Evolutionary conservation across 2,888 invertebrate genomes (phyloP), one percentile per base, ranked within the genome.

Genomic region (Apotomis capreana): DNA sequence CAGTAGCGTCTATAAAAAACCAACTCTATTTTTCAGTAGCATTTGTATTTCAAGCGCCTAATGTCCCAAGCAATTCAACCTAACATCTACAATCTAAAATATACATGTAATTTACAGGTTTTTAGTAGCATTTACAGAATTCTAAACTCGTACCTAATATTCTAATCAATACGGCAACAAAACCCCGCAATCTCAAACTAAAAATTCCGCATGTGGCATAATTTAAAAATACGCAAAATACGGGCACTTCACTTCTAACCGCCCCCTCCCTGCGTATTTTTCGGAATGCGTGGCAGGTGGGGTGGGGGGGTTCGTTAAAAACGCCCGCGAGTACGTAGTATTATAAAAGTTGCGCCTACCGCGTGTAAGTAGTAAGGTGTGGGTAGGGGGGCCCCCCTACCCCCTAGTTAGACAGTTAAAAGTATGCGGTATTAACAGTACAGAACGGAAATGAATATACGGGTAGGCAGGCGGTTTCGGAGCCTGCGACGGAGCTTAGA

Each of bases 221-320:
- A 92, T 92, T 92, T 92, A 91, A 93, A 93, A 93, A 90, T 92
- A 92, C 92, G 92, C 92, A 92, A 92, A 93, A 92, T 91, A 92
- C 91, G 86, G 90, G 84, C 91, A 93, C 92, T 89, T 88, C 89
- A 88, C 83, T 90, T 92, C 91, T 91, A 91, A 91, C 91, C 89
- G 84, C 85, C 77, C 84, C 80, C 77, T 79, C 84, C 88, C 90
- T 92, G 91, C 92, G 92, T 92, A 93, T 93, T 93, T 93, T 93
- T 92, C 92, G 92, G 92, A 85, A 82, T 81, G 92, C 92, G 92
- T 92, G 90, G 91, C 92, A 93, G 92, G 92, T 92, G 91, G 90
- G 85, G 77, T 74, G 74, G 85, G 91, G 88, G 87, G 88, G 91
- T 92, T 92, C 91, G 92, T 92, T 92, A 92, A 93, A 93, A 93